Base-by-base conservation (phyloP, 2,797 vertebrate species). In the Cirrhinus mrigala region DNA sequence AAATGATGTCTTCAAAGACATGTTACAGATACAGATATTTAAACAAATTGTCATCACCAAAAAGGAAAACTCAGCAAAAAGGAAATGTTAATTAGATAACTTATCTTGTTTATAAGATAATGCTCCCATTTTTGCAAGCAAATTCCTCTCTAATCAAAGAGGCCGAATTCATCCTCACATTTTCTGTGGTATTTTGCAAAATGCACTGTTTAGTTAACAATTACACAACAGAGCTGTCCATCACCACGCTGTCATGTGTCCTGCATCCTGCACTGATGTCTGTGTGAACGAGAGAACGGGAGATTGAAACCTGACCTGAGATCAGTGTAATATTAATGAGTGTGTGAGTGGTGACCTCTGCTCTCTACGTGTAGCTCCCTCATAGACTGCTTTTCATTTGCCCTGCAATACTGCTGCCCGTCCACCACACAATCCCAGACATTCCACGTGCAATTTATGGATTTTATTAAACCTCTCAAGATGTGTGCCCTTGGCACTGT, bases 391-490 rank as follows among this genome's bases (percentile, higher is more conserved):
- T 91, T 94, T 92, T 92, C 86, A 90, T 91, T 91, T 91, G 56
- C 82, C 87, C 89, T 88, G 86, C 89, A 89, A 78, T 78, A 37
- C 46, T 74, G 62, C 62, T 73, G 77, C 79, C 87, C 89, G 81
- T 84, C 89, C 79, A 16, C 89, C 90, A 91, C 89, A 87, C 87
- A 90, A 79, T 87, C 79, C 48, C 82, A 89, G 90, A 88, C 90
- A 91, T 91, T 90, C 89, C 91, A 91, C 81, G 66, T 90, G 89
- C 85, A 90, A 91, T 92, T 91, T 93, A 92, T 92, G 90, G 89
- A 91, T 92, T 93, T 92, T 89, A 93, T 94, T 94, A 92, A 88
- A 90, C 90, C 90, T 91, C 85, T 91, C 88, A 87, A 88, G 90
- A 92, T 92, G 87, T 87, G 83, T 88, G 92, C 86, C 89, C 88